phyloP scores from a whole-genome alignment of 2,888 invertebrate species.

The Diloba caeruleocephala region DNA sequence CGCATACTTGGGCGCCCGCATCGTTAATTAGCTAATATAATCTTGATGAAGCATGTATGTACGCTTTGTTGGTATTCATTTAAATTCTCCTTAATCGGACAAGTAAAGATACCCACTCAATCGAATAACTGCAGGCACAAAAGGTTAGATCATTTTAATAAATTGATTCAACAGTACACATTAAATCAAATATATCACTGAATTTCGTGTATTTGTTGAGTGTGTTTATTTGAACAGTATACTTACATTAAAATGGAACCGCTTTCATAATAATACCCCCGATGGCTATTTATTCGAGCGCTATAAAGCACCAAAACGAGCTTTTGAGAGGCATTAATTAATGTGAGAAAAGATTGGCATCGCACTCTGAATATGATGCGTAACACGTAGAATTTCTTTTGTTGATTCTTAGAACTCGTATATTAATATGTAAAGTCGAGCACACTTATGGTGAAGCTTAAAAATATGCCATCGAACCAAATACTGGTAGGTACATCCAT shows the following conservation, averaged over 20 bases:
- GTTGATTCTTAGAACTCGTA: conserved; percentile 11
- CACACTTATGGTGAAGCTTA: no score
- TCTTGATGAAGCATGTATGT: conserved; percentile 29
- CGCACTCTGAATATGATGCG: background rate
- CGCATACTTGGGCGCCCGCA: conserved; percentile 38
- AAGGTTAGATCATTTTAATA: background rate
- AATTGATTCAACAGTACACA: no score
- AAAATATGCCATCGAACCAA: no score
- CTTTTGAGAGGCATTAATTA: conserved; percentile 5
- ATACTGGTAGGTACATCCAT: no score
- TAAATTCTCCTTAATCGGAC: conserved; percentile 11
- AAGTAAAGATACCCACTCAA: conserved; percentile 10
- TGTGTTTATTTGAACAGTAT: no score
- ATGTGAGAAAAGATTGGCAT: conserved; percentile 10
- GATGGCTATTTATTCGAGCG: no score
- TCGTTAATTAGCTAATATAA: conserved; percentile 37
- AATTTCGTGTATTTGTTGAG: no score
- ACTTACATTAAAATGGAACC: no score
- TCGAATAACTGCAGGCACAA: conserved; percentile 4
- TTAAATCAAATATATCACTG: no score
- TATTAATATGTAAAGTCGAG: conserved; percentile 10
- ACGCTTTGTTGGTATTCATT: conserved; percentile 42
- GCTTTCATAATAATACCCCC: no score
- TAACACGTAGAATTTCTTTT: conserved; percentile 10
- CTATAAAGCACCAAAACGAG: no score